Evolutionary conservation across 2,797 vertebrate genomes (phyloP).

Genomic region (Alauda arvensis): DNA sequence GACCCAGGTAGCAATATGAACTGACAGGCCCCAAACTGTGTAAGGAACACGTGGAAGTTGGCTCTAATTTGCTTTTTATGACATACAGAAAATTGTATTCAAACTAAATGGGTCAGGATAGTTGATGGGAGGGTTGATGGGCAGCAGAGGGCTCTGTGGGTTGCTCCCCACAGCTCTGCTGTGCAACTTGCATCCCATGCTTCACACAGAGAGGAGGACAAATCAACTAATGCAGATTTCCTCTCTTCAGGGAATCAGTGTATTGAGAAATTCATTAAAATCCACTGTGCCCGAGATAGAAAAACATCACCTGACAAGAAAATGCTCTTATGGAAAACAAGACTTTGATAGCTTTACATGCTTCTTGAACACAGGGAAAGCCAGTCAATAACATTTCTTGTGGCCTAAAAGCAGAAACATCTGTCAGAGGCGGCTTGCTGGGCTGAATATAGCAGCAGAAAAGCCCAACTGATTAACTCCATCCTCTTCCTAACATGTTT

Average conservation of each 20-base stretch:
- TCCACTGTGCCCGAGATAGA: not conserved
- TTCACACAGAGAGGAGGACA: not conserved
- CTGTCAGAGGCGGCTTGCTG: conserved; percentile 39
- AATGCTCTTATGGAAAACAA: not conserved
- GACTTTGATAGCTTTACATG: conserved; percentile 12
- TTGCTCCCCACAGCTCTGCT: not conserved
- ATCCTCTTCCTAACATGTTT: conserved; percentile 52
- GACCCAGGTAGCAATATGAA: not conserved
- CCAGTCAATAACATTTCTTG: conserved; percentile 31
- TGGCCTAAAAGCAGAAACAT: conserved; percentile 61
- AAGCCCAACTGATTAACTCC: conserved; percentile 62
- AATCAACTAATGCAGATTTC: not conserved
- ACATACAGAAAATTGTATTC: not conserved
- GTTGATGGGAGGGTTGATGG: rapidly evolving
- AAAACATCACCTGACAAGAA: conserved; percentile 21
- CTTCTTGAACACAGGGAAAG: conserved; percentile 16
- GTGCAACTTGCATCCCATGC: not conserved
- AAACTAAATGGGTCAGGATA: not conserved
- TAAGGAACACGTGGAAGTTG: not conserved
- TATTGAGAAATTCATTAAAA: conserved; percentile 9
- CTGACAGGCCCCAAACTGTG: not conserved
- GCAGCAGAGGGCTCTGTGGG: not conserved
- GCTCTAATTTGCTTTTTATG: not conserved
- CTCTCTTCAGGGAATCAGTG: not conserved
- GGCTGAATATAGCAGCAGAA: conserved; percentile 59